These are phyloP conservation scores for Osmerus mordax DNA, from an alignment of 2,113 vertebrate species.

Conservation along the genomic window DNA sequence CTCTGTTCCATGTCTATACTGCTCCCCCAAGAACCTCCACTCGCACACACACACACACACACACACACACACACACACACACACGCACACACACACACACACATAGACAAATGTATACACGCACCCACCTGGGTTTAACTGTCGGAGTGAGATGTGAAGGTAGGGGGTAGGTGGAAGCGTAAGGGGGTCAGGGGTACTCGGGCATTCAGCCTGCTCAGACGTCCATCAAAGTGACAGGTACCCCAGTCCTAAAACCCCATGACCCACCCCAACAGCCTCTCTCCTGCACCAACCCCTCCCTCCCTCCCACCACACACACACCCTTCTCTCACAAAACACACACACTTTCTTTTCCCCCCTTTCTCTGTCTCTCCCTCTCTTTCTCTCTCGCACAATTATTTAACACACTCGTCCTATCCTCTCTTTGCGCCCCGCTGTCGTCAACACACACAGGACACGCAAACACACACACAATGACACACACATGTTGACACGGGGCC, in stretches of 20 bases:
- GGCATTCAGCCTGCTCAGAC: constrained; percentile 67
- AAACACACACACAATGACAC: constrained; percentile 30
- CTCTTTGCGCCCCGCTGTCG: background rate
- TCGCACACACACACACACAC: constrained; percentile 25
- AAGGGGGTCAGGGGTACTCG: constrained; percentile 70
- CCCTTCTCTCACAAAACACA: background rate
- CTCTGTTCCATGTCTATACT: constrained; percentile 54
- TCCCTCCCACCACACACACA: background rate
- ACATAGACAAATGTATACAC: constrained; percentile 5
- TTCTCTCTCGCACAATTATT: background rate
- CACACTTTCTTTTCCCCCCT: constrained; percentile 5
- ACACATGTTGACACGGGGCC: constrained; percentile 47
- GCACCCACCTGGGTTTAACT: constrained; percentile 61
- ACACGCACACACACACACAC: constrained; percentile 28
- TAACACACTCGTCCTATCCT: background rate
- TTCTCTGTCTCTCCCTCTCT: background rate
- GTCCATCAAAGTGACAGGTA: constrained; percentile 73
- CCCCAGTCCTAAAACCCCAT: constrained; percentile 63
- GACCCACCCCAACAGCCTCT: constrained; percentile 53
- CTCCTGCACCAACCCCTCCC: constrained; percentile 42
- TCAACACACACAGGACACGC: constrained; percentile 29
- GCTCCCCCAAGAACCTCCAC: constrained; percentile 20
- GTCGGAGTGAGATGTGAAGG: constrained; percentile 52
- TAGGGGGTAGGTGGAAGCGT: constrained; percentile 46
- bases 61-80: constrained; percentile 5